Conservation (phyloP, 2,113 vertebrate species). For the Pholis gunnellus region DNA sequence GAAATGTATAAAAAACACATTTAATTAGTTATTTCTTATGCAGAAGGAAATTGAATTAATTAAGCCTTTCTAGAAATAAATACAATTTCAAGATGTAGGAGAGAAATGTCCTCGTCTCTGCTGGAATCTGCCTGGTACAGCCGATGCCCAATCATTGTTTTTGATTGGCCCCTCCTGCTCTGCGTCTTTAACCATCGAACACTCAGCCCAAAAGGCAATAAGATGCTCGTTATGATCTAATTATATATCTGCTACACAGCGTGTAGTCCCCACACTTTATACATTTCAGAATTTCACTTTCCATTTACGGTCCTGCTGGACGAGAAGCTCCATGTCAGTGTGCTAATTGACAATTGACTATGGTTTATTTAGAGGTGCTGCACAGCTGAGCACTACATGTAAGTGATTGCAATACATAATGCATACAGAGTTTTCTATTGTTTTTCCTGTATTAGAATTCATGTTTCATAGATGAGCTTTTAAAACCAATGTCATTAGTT, state of each 20-base stretch:
- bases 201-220: constrained; percentile 16
- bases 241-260: background rate
- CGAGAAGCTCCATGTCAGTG: background rate
- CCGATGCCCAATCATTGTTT: constrained; percentile 58
- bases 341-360: background rate
- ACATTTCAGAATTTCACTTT: constrained; percentile 17
- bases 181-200: constrained; percentile 16
- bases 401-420: background rate
- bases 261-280: background rate
- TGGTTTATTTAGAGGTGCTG: background rate
- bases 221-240: constrained; percentile 29
- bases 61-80: constrained; percentile 28
- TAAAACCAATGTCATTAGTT: background rate
- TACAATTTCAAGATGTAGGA: background rate
- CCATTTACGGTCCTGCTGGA: background rate
- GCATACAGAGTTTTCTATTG: background rate
- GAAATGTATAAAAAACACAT: background rate
- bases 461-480: background rate
- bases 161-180: constrained; percentile 56
- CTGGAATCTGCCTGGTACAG: background rate
- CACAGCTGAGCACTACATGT: background rate
- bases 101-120: background rate
- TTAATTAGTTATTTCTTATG: background rate
- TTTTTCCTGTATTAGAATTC: background rate
- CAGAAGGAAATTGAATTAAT: constrained; percentile 26